Evolutionary conservation across 2,888 invertebrate species (phyloP), one percentile per base, ranked within the genome.

Genomic region (Epistrophe grossulariae): DNA sequence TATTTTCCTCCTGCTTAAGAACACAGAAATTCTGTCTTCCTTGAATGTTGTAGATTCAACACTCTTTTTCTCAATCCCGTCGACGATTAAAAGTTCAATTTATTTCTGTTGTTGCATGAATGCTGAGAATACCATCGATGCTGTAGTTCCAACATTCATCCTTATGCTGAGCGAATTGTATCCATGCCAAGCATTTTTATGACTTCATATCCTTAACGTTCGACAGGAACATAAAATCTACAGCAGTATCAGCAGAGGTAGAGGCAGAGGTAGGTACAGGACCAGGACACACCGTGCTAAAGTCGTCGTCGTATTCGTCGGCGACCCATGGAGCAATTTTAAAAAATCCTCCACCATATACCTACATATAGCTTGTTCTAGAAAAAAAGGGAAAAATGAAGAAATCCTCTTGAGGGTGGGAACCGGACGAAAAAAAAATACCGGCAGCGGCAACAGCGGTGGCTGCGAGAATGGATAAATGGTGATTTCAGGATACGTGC

Each of bases 401-500:
- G 28, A 59, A 28, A 70, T 60, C 43, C 45, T 31, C 24, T 11
- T 28, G 45, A 40, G 52, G 48, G 38, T 70, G 73, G 76, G 59
- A 59, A 70, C 59, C 83, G 83, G 79, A 83, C 68, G 82, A 85
- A 71, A 82, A 24, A 24, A 24, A 24, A 24, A 24, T n/a, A 82
- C 78, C 79, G 82, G 74, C 17, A 24, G 43, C 43, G 40, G 57
- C 59, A 72, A 59, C 72, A 72, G 59, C 68, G 74, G 74, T 64
- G 40, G 68, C 50, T 43, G 66, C 73, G 35, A 78, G 82, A 87
- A 87, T 82, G 85, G 85, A 87, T 87, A 83, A 87, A 87, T 87
- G 87, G 87, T 83, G 87, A 87, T 87, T 85, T 74, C 87, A 87
- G 83, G 83, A 87, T 87, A 87, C 87, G 87, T 87, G 83, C 87